Conservation (phyloP, 2,888 invertebrate species). For the Zaprionus bogoriensis region DNA sequence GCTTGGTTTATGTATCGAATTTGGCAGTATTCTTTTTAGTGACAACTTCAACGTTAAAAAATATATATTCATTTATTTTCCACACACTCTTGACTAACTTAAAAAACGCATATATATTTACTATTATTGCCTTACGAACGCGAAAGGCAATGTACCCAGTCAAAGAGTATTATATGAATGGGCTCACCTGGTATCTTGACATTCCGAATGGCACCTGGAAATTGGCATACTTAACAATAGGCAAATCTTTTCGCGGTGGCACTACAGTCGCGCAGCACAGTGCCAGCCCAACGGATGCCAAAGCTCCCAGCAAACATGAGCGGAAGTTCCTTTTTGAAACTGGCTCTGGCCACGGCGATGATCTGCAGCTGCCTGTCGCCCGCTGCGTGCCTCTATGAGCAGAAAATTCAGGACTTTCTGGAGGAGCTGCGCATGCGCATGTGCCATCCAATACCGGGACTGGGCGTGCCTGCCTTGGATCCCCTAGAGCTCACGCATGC, state of each 20-base stretch:
- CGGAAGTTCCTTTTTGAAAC: slow-evolving; percentile 6
- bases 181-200: slow-evolving; percentile 48
- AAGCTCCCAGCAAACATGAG: slow-evolving; percentile 30
- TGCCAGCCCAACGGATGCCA: slow-evolving; percentile 24
- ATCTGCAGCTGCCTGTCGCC: slow-evolving; percentile 42
- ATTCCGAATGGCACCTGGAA: slow-evolving; percentile 23
- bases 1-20: no score
- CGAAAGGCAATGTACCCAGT: neutral
- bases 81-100: no score
- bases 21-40: no score
- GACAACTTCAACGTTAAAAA: no score
- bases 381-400: slow-evolving; percentile 49
- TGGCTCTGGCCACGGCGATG: slow-evolving; percentile 25
- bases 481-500: slow-evolving; percentile 62
- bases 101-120: no score
- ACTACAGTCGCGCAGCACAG: slow-evolving; percentile 34
- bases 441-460: slow-evolving; percentile 79
- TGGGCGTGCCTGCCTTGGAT: slow-evolving; percentile 77
- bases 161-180: slow-evolving; percentile 7
- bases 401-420: slow-evolving; percentile 59
- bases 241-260: slow-evolving; percentile 1
- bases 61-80: no score
- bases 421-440: slow-evolving; percentile 76
- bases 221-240: slow-evolving; percentile 54
- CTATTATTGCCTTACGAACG: no score